Evolutionary conservation across 2,888 invertebrate species (phyloP), one percentile per base, ranked within the genome.

Genomic region (Drosophila neutralis): DNA sequence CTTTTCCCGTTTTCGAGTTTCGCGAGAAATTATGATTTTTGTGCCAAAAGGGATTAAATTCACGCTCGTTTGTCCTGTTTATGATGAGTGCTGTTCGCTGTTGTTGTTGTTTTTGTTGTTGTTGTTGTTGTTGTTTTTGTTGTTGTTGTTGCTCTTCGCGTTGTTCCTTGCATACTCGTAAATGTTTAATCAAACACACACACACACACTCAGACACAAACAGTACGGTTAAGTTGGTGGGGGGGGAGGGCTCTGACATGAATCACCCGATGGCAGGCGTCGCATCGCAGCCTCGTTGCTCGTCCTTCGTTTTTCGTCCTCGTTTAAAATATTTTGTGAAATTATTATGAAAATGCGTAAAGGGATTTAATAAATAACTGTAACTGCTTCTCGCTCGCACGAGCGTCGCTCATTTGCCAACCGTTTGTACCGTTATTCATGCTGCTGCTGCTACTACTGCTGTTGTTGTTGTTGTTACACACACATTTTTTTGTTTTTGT

Each of bases 341-440:
- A 91, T 92, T 91, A 91, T 91, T 91, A 91, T 90, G 89, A 90
- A 91, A 91, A 91, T 90, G 91, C 89, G 91, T 91, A 91, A 89
- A 89, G 91, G 91, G 91, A 91, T 92, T 91, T 91, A 91, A 92
- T 91, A 91, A 91, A 92, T 92, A 91, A 92, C 90, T 87, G 89
- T 91, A 89, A 90, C 90, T 89, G 90, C 85, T 90, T 78, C 83
- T 75, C 75, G 70, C 87, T 74, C 69, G 68, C 70, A 74, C 75
- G n/a, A 51, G 38, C 52, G 38, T 36, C 58, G 73, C 80, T 80
- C 80, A 73, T 69, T 76, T 70, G 73, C 76, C 62, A 68, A 29
- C 51, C 62, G 56, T 51, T 52, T 76, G 76, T 82, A 72, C 72
- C 78, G 78, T 83, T 78, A 83, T 68, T 79, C 75, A 80, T 77